A percentile compares a stretch with the other conserved stretches of the same genome.
These are phyloP conservation scores for Atrichornis clamosus DNA, from an alignment of 2,113 vertebrate genomes.

Conservation along the genomic window DNA sequence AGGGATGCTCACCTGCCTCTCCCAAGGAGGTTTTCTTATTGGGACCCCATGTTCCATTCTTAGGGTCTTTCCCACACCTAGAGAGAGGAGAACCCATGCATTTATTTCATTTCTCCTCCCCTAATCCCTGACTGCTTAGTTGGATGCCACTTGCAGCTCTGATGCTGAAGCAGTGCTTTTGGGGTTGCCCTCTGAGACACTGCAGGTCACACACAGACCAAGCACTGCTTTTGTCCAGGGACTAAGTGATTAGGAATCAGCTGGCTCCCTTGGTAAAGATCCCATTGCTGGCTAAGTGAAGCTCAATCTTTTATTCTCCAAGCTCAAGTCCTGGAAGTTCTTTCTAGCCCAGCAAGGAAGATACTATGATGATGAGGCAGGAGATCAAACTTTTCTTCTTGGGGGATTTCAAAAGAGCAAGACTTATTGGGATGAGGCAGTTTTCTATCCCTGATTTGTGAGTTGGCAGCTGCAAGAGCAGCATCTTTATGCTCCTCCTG, in stretches of 20 bases:
- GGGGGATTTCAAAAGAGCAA: background rate
- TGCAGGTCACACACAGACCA: background rate
- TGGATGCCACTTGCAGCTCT: background rate
- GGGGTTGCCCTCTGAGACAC: background rate
- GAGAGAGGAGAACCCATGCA: background rate
- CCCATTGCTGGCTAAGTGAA: background rate
- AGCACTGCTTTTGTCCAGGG: background rate
- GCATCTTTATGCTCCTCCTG: background rate
- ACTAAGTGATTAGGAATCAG: background rate
- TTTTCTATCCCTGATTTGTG: background rate
- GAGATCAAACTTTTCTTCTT: background rate
- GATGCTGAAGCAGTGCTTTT: background rate
- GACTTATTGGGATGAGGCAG: background rate
- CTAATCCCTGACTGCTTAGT: background rate
- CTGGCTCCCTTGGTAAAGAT: background rate
- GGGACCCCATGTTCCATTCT: background rate
- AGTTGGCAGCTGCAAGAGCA: background rate
- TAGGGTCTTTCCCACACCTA: background rate
- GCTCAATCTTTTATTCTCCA: background rate
- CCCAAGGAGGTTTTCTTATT: background rate
- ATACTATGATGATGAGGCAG: background rate
- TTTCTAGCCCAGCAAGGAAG: background rate
- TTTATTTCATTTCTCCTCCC: background rate
- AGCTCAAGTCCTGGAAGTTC: background rate
- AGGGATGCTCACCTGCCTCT: background rate